phyloP scores from a whole-genome alignment of 2,888 invertebrate species.

The Drosophila sordidula region DNA sequence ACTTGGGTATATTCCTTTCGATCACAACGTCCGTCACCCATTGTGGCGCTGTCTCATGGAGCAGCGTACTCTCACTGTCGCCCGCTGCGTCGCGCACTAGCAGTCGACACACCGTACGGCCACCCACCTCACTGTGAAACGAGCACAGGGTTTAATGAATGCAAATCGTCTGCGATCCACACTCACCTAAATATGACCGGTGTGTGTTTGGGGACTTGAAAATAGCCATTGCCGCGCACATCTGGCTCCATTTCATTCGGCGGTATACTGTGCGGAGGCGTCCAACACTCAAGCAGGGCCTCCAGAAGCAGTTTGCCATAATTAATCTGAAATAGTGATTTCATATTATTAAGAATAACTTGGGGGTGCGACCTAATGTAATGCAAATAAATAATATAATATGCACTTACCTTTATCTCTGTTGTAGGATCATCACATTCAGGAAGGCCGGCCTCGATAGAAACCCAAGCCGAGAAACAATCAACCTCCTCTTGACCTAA shows the following conservation, averaged over 20 bases:
- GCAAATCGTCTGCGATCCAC: no score
- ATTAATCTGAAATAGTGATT: slow-evolving; percentile 89
- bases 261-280: slow-evolving; percentile 88
- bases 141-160: neutral
- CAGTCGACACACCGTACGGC: slow-evolving; percentile 95
- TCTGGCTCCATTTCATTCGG: slow-evolving; percentile 90
- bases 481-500: slow-evolving; percentile 98
- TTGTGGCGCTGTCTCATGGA: slow-evolving; percentile 96
- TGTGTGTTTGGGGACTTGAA: slow-evolving; percentile 97
- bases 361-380: neutral
- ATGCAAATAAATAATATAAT: no score
- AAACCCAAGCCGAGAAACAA: slow-evolving; percentile 99
- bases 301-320: slow-evolving; percentile 97
- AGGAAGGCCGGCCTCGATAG: slow-evolving; percentile 96
- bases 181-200: slow-evolving; percentile 95
- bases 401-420: slow-evolving; percentile 82
- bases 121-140: slow-evolving; percentile 94
- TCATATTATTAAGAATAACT: neutral
- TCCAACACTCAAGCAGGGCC: slow-evolving; percentile 98
- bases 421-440: slow-evolving; percentile 86
- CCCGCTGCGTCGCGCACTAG: slow-evolving; percentile 96
- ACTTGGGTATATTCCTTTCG: slow-evolving; percentile 96
- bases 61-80: slow-evolving; percentile 94
- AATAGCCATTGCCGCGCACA: slow-evolving; percentile 91
- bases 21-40: slow-evolving; percentile 98